Evolutionary conservation across 2,113 vertebrate genomes (phyloP), one percentile per base, ranked within the genome.

Genomic region (Cyanistes caeruleus): DNA sequence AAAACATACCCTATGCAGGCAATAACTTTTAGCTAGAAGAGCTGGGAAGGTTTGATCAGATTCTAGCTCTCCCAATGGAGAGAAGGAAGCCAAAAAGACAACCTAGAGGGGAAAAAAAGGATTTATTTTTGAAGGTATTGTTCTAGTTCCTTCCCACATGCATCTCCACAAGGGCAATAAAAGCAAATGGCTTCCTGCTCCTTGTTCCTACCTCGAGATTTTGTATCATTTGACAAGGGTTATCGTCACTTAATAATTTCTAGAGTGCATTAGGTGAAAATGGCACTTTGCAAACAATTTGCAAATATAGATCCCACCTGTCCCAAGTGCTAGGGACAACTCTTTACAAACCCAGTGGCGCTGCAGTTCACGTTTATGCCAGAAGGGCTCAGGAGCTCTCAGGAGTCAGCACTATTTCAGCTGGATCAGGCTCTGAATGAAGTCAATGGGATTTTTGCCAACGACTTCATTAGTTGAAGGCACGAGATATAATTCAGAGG

Each of bases 361-460:
- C 75, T 19, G 39, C 51, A 83, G 49, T 56, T 94, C 13, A 1
- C 13, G 0, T 84, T 94, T 72, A 46, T 82, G 68, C 73, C 80
- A 81, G 52, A 24, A 82, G 83, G 60, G 44, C 53, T 93, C 35
- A 19, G 87, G 69, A 87, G 44, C 44, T 72, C 52, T 94, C 56
- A 56, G 56, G 60, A 81, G 22, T 80, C 85, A 81, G 75, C 28
- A 15, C 27, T 48, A 35, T 75, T 91, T 70, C 56, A 78, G 72
- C 84, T 62, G 60, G 89, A 91, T 75, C 80, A n/a, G 44, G 59
- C 58, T 64, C 58, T 59, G 73, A 94, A 84, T 80, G 52, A 93
- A 86, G 55, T 80, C 78, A 70, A n/a, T 17, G 63, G 93, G 93
- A 96, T 90, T 84, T 90, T 83, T 93, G 94, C 93, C 94, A 95